Evolutionary conservation across 1,140 invertebrate genomes (phyloP).

Genomic region (Diabrotica virgifera): DNA sequence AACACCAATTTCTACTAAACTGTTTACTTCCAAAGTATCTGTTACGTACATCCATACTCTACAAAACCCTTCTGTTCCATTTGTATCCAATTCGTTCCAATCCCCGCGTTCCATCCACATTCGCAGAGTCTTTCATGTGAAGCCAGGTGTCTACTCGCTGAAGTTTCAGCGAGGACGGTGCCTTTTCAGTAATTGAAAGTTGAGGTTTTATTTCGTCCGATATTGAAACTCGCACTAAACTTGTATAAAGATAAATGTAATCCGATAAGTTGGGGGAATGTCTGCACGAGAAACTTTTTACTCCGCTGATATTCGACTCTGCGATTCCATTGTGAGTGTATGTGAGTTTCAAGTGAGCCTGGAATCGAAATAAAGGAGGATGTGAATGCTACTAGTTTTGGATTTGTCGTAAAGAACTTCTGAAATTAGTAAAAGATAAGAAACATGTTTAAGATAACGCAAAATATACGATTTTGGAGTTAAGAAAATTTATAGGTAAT

Average conservation of each 20-base stretch:
- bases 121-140: background rate
- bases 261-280: background rate
- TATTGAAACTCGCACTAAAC: background rate
- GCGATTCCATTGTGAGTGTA: background rate
- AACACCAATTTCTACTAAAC: no score
- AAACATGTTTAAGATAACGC: no score
- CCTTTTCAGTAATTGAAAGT: background rate
- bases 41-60: no score
- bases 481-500: no score
- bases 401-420: no score
- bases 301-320: background rate
- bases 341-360: background rate
- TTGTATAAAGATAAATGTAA: constrained; percentile 3
- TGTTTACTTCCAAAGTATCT: no score
- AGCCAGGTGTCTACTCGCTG: background rate
- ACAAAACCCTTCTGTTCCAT: no score
- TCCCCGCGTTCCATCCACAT: background rate
- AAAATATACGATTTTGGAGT: no score
- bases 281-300: background rate
- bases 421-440: no score
- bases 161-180: background rate
- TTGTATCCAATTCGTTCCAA: no score
- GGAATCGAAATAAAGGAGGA: no score
- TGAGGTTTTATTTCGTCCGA: background rate
- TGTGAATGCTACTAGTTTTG: no score